These are phyloP conservation scores for Abscondita cerata DNA, from an alignment of 2,888 invertebrate species.

Conservation along the genomic window DNA sequence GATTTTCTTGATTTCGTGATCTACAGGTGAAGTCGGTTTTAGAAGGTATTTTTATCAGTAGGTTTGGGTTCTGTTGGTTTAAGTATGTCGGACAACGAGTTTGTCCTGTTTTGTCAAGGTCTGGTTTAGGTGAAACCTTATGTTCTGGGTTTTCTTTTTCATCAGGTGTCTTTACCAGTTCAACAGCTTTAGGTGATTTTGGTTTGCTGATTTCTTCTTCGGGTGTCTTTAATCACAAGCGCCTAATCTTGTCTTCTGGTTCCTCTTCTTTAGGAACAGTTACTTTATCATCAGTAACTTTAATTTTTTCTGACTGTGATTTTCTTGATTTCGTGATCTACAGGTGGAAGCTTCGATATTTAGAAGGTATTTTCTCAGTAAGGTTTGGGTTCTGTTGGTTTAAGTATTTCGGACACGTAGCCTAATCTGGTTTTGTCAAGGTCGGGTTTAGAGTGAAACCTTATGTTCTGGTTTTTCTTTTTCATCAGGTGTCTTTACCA, in stretches of 20 bases:
- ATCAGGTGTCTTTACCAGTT: background rate
- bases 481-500: background rate
- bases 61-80: background rate
- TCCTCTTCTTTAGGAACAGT: background rate
- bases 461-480: slow-evolving; percentile 1
- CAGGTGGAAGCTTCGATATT: background rate
- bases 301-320: background rate
- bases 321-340: background rate
- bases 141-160: too few species aligned
- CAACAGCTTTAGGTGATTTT: background rate
- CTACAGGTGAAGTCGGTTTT: too few species aligned
- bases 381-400: background rate
- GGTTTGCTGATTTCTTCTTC: background rate
- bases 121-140: background rate
- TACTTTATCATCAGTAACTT: background rate
- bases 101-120: background rate
- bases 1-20: background rate
- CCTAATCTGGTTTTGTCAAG: background rate
- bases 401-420: background rate
- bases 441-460: background rate
- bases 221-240: background rate
- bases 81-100: background rate
- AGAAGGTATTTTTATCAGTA: background rate
- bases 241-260: background rate
- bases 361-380: background rate